phyloP scores from a whole-genome alignment of 2,113 vertebrate species.

The Marcusenius ussheri region DNA sequence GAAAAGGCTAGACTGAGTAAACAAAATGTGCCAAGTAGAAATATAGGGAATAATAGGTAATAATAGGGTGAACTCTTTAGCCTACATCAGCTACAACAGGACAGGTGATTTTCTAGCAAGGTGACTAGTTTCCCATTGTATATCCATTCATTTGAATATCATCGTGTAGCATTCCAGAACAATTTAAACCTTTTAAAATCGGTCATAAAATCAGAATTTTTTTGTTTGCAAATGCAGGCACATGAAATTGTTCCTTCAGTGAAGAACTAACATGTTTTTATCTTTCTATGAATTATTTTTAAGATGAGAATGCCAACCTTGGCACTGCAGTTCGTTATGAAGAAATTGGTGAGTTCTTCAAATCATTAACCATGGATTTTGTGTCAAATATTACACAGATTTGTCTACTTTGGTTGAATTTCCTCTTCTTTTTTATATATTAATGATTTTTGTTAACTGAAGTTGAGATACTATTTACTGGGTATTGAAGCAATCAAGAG shows the following conservation, averaged over 20 bases:
- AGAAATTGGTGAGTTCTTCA: constrained; percentile 81
- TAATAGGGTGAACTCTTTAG: not conserved
- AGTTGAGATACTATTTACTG: not conserved
- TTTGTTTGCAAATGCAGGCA: not conserved
- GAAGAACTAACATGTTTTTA: not conserved
- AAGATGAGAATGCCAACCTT: constrained; percentile 95
- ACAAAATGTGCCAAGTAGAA: not conserved
- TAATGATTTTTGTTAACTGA: not conserved
- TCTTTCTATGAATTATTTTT: constrained; percentile 10
- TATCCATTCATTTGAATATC: not conserved
- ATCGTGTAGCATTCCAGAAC: not conserved
- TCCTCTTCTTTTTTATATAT: not conserved
- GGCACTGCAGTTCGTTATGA: constrained; percentile 90
- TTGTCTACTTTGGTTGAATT: not conserved
- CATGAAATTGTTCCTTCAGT: not conserved
- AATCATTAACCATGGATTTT: not conserved
- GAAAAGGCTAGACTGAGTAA: not conserved
- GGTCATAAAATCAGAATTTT: not conserved
- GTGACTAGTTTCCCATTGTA: not conserved
- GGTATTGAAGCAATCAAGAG: not conserved
- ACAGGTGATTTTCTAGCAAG: not conserved
- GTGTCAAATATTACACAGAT: not conserved
- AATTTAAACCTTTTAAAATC: not conserved
- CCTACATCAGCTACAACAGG: not conserved
- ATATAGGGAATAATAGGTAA: not conserved